These are phyloP conservation scores for Amphipyra berbera DNA, from an alignment of 2,888 invertebrate genomes.

Conservation along the genomic window DNA sequence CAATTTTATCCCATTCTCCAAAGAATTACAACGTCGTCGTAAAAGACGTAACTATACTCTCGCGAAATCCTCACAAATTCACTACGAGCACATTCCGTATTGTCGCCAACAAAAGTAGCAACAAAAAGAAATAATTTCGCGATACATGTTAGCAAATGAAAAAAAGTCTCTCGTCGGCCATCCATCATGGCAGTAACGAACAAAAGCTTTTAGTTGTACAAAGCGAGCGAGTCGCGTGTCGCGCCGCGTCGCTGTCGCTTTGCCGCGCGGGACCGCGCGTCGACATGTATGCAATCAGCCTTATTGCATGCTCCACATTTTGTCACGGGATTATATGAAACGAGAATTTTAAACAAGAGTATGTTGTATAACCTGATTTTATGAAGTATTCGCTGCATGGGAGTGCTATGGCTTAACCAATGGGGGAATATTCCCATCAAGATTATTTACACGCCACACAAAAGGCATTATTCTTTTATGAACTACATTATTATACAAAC, in stretches of 20 bases:
- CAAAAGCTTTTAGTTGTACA: constrained; percentile 69
- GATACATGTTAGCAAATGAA: constrained; percentile 67
- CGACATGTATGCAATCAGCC: constrained; percentile 55
- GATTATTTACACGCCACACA: constrained; percentile 14
- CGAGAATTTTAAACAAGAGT: constrained; percentile 40
- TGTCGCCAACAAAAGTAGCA: constrained; percentile 48
- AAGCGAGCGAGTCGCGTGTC: constrained; percentile 43
- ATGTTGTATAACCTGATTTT: constrained; percentile 27
- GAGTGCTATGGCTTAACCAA: background rate
- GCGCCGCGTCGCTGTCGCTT: constrained; percentile 15
- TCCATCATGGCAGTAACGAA: constrained; percentile 67
- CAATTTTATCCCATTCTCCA: constrained; percentile 10
- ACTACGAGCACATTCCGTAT: constrained; percentile 40
- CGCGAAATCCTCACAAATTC: constrained; percentile 43
- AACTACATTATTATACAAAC: background rate
- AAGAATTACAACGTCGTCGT: constrained; percentile 29
- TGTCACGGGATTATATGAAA: constrained; percentile 34
- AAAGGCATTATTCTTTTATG: background rate
- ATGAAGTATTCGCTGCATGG: constrained; percentile 13
- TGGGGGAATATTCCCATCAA: constrained; percentile 1
- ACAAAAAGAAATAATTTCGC: constrained; percentile 60
- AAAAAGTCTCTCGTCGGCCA: constrained; percentile 63
- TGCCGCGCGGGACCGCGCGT: constrained; percentile 19
- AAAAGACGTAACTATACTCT: constrained; percentile 26
- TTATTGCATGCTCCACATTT: constrained; percentile 53